Percentiles rank a stretch among this genome's conserved stretches.
Conservation (phyloP, 2,888 invertebrate genomes). For the Argynnis bischoffii region DNA sequence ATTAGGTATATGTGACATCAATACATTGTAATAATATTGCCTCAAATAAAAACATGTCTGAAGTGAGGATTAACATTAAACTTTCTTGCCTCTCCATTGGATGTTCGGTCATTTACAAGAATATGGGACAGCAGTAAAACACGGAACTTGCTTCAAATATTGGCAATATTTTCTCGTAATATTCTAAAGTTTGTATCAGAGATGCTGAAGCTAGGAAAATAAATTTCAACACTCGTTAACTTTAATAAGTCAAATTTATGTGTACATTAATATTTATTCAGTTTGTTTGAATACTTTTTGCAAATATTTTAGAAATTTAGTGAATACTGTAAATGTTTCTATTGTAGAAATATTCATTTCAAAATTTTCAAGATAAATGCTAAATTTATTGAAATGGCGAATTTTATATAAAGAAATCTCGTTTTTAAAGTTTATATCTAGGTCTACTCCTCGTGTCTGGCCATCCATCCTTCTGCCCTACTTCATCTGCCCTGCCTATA, state of each 20-base stretch:
- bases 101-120: constrained; percentile 23
- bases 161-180: constrained; percentile 21
- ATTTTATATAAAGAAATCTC: no score
- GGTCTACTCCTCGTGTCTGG: no score
- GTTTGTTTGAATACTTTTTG: constrained; percentile 3
- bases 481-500: no score
- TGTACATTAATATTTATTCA: constrained; percentile 7
- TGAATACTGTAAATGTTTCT: no score
- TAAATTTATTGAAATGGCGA: no score
- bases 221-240: constrained; percentile 22
- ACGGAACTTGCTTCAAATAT: constrained; percentile 20
- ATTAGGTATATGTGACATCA: background rate
- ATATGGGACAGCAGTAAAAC: constrained; percentile 24
- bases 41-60: constrained; percentile 6
- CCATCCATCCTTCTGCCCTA: no score
- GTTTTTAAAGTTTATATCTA: no score
- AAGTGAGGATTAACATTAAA: constrained; percentile 18
- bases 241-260: constrained; percentile 20
- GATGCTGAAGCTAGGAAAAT: constrained; percentile 2
- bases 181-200: constrained; percentile 17
- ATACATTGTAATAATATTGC: background rate
- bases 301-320: background rate
- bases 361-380: no score
- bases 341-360: no score
- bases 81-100: constrained; percentile 14